Evolutionary conservation across 2,113 vertebrate genomes (phyloP).

Genomic region (Pan paniscus): DNA sequence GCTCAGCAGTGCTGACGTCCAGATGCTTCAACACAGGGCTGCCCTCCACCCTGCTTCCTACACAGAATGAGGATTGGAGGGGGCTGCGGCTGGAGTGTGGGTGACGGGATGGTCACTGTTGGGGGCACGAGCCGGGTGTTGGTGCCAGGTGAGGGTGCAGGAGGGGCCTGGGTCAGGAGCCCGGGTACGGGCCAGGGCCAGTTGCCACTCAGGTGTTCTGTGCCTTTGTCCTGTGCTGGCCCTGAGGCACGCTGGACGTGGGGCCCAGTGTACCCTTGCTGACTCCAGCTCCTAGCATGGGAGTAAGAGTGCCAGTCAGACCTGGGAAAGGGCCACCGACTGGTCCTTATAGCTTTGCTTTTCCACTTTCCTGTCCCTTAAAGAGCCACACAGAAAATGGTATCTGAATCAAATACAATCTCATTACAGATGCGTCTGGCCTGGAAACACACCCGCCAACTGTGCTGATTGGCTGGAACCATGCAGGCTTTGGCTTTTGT

Average conservation of each 20-base stretch:
- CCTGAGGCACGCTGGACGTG: rapidly evolving
- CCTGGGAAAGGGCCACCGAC: not conserved
- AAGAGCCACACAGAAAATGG: not conserved
- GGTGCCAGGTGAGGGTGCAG: not conserved
- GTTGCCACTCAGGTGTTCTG: not conserved
- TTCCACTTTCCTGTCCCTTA: not conserved
- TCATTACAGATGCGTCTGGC: not conserved
- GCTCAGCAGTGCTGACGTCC: too few relatives aligned
- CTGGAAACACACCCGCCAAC: not conserved
- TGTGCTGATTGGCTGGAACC: not conserved
- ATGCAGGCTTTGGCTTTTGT: not conserved
- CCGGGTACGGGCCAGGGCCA: not conserved
- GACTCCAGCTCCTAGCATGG: not conserved
- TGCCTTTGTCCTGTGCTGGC: not conserved
- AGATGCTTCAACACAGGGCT: not conserved
- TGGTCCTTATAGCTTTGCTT: not conserved
- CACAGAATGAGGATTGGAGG: too few relatives aligned
- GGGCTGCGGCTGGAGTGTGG: too few relatives aligned
- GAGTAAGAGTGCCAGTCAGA: not conserved
- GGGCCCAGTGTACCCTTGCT: rapidly evolving
- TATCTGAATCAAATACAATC: not conserved
- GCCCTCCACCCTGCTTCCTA: not conserved
- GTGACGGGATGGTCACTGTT: not conserved
- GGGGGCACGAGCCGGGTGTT: not conserved
- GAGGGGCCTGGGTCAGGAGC: too few relatives aligned